Evolutionary conservation across 2,888 invertebrate species (phyloP), one percentile per base, ranked within the genome.

Genomic region (Dasysyrphus albostriatus): DNA sequence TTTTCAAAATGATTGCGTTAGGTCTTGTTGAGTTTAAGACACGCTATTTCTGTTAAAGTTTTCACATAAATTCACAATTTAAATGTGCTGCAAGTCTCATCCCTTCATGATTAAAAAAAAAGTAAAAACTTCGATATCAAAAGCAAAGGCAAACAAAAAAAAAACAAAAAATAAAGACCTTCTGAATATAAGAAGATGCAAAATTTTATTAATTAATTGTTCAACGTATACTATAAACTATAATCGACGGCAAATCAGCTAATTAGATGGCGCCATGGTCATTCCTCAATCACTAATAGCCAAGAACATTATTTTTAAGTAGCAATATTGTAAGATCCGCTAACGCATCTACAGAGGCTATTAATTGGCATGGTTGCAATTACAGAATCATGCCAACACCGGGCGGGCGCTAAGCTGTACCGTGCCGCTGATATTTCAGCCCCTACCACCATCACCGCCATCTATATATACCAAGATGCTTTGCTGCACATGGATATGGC

Each of bases 381-480:
- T 85, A 81, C 73, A 82, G 77, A 77, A 85, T 82, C 82, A 85
- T 77, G 82, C 85, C 82, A 77, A 82, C 73, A 77, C 76, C 61
- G 34, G 61, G 65, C 54, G 61, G 61, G 81, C 49, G 63, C 83
- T 29, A 29, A 59, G 19, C 37, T 61, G 12, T 39, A 24, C 37
- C 39, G 29, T 8, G 39, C 61, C 42, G 61, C 39, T 61, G 24
- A 61, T 61, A 61, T 61, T 61, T 14, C 3, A 59, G 10, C 37
- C 59, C 19, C 59, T 16, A 24, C 24, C 61, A 24, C 10, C 61
- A 14, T 1, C 37, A 29, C 24, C 24, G 24, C 24, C 24, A 24
- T 24, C 3, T 24, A 24, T 24, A 24, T 24, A 24, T 24, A 44
- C 42, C 42, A 44, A 44, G 42, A 63, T 49, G 65, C 42, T 32